Evolutionary conservation across 2,888 invertebrate genomes (phyloP).

Genomic region (Scaptomyza parva): DNA sequence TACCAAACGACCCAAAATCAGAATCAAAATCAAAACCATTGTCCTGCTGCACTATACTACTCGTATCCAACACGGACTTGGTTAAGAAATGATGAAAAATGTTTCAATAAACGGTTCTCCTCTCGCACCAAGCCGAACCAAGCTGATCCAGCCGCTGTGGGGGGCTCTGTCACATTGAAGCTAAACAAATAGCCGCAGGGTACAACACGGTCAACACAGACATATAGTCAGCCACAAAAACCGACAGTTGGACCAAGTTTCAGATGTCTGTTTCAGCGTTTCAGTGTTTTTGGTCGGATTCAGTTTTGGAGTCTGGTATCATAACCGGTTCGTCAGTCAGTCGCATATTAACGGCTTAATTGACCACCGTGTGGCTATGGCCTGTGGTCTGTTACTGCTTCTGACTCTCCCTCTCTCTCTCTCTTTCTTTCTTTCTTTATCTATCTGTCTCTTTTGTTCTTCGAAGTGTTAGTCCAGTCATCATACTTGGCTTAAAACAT

Average conservation of each 20-base stretch:
- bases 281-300: too few species aligned
- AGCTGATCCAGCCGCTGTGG: constrained; percentile 51
- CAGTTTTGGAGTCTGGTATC: constrained; percentile 15
- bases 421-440: background rate
- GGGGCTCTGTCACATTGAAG: constrained; percentile 40
- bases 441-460: background rate
- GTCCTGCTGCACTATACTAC: constrained; percentile 48
- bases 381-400: constrained; percentile 36
- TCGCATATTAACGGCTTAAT: constrained; percentile 71
- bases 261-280: background rate
- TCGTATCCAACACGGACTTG: constrained; percentile 42
- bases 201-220: constrained; percentile 6
- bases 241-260: background rate
- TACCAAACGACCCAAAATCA: constrained; percentile 9
- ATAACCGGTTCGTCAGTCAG: constrained; percentile 42
- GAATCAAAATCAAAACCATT: constrained; percentile 59
- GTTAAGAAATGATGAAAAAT: constrained; percentile 74
- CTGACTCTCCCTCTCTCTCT: background rate
- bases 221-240: background rate
- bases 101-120: constrained; percentile 67
- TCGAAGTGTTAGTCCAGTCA: constrained; percentile 20
- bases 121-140: constrained; percentile 17
- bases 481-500: constrained; percentile 21
- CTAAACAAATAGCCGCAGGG: constrained; percentile 50
- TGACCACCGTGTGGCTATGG: constrained; percentile 63